Evolutionary conservation across 2,888 invertebrate species (phyloP).

Genomic region (Rhagophthalmus giganteus): DNA sequence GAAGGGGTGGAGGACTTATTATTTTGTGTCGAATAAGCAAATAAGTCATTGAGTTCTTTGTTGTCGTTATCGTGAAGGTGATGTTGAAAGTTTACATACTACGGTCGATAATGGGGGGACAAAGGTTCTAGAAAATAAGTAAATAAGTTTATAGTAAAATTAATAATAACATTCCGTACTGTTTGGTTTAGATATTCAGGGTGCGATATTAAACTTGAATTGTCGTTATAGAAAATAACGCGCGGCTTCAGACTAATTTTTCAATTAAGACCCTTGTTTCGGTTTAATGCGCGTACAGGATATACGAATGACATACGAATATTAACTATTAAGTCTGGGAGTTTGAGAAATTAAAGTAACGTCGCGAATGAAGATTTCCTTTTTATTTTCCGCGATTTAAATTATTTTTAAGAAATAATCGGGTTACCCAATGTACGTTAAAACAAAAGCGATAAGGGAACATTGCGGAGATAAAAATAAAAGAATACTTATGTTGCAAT

Average conservation of each 20-base stretch:
- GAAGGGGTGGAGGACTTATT: too few relatives aligned
- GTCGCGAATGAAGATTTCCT: too few relatives aligned
- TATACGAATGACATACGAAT: constrained; percentile 13
- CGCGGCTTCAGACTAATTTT: constrained; percentile 14
- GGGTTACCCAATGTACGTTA: too few relatives aligned
- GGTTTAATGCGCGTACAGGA: constrained; percentile 21
- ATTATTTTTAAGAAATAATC: too few relatives aligned
- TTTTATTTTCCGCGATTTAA: too few relatives aligned
- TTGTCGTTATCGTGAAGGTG: constrained; percentile 11
- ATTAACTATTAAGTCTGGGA: too few relatives aligned
- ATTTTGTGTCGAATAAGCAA: too few relatives aligned
- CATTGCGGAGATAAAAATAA: too few relatives aligned
- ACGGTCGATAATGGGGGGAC: not conserved
- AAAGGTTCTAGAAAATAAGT: constrained; percentile 20
- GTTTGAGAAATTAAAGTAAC: too few relatives aligned
- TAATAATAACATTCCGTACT: constrained; percentile 2
- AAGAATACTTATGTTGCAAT: too few relatives aligned
- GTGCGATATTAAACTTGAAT: not conserved
- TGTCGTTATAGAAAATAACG: constrained; percentile 2
- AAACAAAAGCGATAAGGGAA: too few relatives aligned
- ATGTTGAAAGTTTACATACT: constrained; percentile 24
- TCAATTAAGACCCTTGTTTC: constrained; percentile 28
- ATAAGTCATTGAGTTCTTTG: too few relatives aligned
- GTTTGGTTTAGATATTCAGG: constrained; percentile 15
- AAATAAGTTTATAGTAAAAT: constrained; percentile 11